phyloP scores from a whole-genome alignment of 2,888 invertebrate genomes.

The Phalera bucephala region DNA sequence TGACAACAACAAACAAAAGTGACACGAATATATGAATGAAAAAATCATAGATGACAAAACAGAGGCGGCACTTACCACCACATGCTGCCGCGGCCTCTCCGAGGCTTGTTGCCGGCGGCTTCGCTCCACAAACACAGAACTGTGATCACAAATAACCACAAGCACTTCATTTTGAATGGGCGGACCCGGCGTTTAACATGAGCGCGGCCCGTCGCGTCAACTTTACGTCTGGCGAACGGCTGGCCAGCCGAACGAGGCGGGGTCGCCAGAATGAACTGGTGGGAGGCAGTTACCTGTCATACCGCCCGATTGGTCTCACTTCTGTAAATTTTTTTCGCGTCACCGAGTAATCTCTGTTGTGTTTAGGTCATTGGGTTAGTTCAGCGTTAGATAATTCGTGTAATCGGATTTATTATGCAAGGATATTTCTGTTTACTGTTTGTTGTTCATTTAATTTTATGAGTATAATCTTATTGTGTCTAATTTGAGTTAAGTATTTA shows the following conservation, averaged over 20 bases:
- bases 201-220: constrained; percentile 69
- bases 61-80: constrained; percentile 89
- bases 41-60: constrained; percentile 17
- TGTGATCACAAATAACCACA: constrained; percentile 81
- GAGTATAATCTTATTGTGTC: too few relatives aligned
- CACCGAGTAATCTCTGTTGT: constrained; percentile 43
- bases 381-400: constrained; percentile 13
- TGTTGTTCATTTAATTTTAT: too few relatives aligned
- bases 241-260: constrained; percentile 60
- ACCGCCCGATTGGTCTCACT: constrained; percentile 69
- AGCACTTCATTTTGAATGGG: constrained; percentile 79
- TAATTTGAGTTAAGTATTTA: too few relatives aligned
- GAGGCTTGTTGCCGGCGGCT: constrained; percentile 84
- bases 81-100: constrained; percentile 93
- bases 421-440: too few relatives aligned
- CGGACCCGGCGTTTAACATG: constrained; percentile 63
- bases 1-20: constrained; percentile 1
- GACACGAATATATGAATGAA: not conserved
- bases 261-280: constrained; percentile 51
- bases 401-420: constrained; percentile 11
- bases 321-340: constrained; percentile 49
- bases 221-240: constrained; percentile 58
- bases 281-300: constrained; percentile 72
- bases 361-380: constrained; percentile 64
- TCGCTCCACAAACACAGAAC: constrained; percentile 78